Evolutionary conservation across 1,140 invertebrate species (phyloP).

Genomic region (Rhagoletis zephyria): DNA sequence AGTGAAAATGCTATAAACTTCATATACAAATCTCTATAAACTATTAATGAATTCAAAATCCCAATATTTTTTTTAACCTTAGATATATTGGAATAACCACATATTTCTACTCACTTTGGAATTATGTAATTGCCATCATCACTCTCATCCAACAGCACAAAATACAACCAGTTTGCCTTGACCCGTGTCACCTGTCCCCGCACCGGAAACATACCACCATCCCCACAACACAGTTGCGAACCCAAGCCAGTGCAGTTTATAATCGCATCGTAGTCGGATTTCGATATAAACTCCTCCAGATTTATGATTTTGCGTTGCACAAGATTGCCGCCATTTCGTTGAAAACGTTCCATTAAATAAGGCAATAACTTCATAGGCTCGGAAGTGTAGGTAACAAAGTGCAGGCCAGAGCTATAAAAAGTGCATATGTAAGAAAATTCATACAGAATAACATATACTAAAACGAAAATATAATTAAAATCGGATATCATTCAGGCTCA

Average conservation of each 20-base stretch:
- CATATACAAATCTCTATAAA: too few relatives aligned
- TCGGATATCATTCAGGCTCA: too few relatives aligned
- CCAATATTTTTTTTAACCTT: too few relatives aligned
- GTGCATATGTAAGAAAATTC: not conserved
- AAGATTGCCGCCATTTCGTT: slow-evolving; percentile 75
- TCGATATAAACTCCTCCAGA: slow-evolving; percentile 74
- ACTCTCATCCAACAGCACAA: slow-evolving; percentile 75
- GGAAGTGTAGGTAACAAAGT: slow-evolving; percentile 78
- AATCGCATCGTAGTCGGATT: slow-evolving; percentile 78
- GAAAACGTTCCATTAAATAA: slow-evolving; percentile 78
- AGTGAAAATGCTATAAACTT: too few relatives aligned
- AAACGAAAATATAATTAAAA: too few relatives aligned
- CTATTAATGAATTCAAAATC: too few relatives aligned
- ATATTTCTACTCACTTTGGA: slow-evolving; percentile 77
- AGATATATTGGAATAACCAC: too few relatives aligned
- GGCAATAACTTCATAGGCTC: slow-evolving; percentile 77
- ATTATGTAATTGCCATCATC: slow-evolving; percentile 81
- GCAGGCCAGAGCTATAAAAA: slow-evolving; percentile 75
- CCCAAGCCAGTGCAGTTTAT: slow-evolving; percentile 82
- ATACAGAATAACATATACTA: too few relatives aligned
- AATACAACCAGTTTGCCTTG: slow-evolving; percentile 78
- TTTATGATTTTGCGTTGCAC: slow-evolving; percentile 74
- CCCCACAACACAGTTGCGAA: slow-evolving; percentile 76
- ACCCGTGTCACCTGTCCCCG: slow-evolving; percentile 82
- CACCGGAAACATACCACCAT: slow-evolving; percentile 79